Percentiles rank a stretch among this genome's conserved stretches.
phyloP scores from a whole-genome alignment of 1,140 invertebrate genomes.

The Bathynomus jamesi region DNA sequence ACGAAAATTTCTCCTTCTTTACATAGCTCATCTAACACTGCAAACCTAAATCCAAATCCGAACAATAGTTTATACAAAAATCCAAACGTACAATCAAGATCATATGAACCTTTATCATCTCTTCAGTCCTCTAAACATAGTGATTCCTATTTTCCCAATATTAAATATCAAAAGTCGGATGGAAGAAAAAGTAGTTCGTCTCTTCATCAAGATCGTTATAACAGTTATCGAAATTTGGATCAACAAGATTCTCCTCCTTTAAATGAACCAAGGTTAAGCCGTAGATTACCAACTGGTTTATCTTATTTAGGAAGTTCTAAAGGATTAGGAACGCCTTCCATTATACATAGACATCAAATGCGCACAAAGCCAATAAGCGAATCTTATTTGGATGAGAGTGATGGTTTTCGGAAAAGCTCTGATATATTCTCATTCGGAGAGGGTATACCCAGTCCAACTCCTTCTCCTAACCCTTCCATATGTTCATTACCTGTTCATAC shows the following conservation, averaged over 20 bases:
- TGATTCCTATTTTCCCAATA: no score
- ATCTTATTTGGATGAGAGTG: neutral
- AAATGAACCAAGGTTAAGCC: neutral
- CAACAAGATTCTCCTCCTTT: neutral
- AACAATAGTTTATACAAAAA: no score
- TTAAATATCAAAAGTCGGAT: no score
- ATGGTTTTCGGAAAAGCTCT: neutral
- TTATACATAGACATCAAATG: neutral
- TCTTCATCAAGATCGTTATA: no score
- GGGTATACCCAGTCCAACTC: neutral
- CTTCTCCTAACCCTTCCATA: constrained; percentile 20
- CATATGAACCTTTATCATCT: no score
- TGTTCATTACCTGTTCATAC: constrained; percentile 5
- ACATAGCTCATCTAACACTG: no score
- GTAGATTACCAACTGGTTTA: neutral
- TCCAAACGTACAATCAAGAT: no score
- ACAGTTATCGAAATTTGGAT: neutral
- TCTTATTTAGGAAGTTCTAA: neutral
- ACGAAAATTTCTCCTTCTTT: no score
- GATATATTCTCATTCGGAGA: neutral
- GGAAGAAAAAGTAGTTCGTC: no score
- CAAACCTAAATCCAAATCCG: no score
- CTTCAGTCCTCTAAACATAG: no score
- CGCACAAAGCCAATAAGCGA: neutral
- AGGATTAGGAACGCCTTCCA: neutral